Evolutionary conservation across 2,888 invertebrate genomes (phyloP), one percentile per base, ranked within the genome.

Genomic region (Heliconius cydno): DNA sequence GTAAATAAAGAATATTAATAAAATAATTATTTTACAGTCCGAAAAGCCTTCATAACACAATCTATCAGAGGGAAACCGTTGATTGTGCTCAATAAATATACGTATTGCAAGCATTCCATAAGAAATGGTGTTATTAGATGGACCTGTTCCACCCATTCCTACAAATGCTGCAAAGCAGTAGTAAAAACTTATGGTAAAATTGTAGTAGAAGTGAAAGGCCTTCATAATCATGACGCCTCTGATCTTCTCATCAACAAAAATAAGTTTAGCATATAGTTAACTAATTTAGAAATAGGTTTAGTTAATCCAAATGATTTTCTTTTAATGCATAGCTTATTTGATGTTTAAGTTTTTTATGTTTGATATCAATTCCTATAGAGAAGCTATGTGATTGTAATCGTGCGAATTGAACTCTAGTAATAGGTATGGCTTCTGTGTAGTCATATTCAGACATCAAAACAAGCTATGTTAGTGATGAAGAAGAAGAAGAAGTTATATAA

Each of bases 71-170:
- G 84, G 4, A 83, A 84, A 25, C 83, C 83, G 1, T 76, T 84
- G 66, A 83, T 84, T 3, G 71, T 83, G 6, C 92, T 88, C 86
- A 92, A 92, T 76, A 90, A 92, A 10, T 95, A 92, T 81, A 91
- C 94, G 0, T 94, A 92, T 84, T 94, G 94, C 83, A 90, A 88
- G 73, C 94, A 95, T 82, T 94, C 92, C 0, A 83, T 87, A 0
- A 86, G 93, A 15, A 92, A 91, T 63, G 91, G 91, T 0, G 85
- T 92, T 19, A 87, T 90, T 0, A 84, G 94, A 7, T 95, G 95
- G 95, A 93, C 92, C 0, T 95, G 95, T 77, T 94, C 95, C 0
- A 95, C 94, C 0, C 95, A 95, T 83, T 91, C 93, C 3, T 92
- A 94, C 81, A 94, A 92, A 83, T 92, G 92, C 80, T 95, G 94